Percentiles rank a stretch among this genome's conserved stretches.
Evolutionary conservation across 2,797 vertebrate species (phyloP).

Genomic region (Gymnodraco acuticeps): DNA sequence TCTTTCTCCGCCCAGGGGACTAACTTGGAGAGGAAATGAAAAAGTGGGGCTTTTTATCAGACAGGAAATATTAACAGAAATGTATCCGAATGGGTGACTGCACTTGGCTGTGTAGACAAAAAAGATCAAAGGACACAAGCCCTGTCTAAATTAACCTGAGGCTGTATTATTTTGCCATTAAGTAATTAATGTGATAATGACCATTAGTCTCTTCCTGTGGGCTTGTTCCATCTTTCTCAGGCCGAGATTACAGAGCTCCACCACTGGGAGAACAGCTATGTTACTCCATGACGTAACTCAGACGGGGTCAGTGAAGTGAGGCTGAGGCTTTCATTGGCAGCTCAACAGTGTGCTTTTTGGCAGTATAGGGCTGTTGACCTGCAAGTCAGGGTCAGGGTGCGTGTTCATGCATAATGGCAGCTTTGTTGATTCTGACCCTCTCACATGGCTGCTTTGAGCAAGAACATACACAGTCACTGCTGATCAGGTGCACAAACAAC

Average conservation of each 20-base stretch:
- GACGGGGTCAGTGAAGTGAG: conserved; percentile 15
- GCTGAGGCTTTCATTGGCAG: conserved; percentile 5
- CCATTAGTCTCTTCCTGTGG: conserved; percentile 50
- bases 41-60: background rate
- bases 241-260: conserved; percentile 41
- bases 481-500: conserved; percentile 13
- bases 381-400: conserved; percentile 11
- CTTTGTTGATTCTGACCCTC: background rate
- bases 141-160: conserved; percentile 36
- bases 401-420: conserved; percentile 5
- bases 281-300: conserved; percentile 28
- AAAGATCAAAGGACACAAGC: conserved; percentile 1
- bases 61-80: conserved; percentile 27
- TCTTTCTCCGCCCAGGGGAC: conserved; percentile 11
- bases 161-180: conserved; percentile 20
- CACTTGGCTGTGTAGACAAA: background rate
- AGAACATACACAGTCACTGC: background rate
- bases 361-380: conserved; percentile 34
- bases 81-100: conserved; percentile 8
- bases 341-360: conserved; percentile 26
- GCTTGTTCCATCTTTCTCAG: conserved; percentile 22
- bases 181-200: conserved; percentile 57
- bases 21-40: conserved; percentile 30
- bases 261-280: conserved; percentile 32
- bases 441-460: background rate